Percentiles rank a stretch among this genome's conserved stretches.
Evolutionary conservation across 1,140 invertebrate genomes (phyloP).

Genomic region (Lordiphosa mommai): DNA sequence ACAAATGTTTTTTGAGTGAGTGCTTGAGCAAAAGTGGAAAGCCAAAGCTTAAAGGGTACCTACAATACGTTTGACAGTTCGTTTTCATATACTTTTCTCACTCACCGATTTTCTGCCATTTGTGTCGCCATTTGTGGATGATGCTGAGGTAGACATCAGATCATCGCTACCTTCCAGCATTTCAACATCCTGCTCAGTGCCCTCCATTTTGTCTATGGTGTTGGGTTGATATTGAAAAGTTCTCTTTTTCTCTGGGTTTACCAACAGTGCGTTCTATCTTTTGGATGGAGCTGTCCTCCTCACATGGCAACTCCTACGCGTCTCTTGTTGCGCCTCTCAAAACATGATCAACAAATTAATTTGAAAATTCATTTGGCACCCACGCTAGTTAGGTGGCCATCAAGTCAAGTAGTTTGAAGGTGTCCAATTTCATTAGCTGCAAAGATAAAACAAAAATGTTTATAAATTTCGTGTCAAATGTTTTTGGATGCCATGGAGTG

Average conservation of each 20-base stretch:
- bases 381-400: slow-evolving; percentile 27
- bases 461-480: slow-evolving; percentile 38
- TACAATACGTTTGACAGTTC: too few relatives aligned
- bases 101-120: slow-evolving; percentile 64
- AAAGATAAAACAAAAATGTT: slow-evolving; percentile 44
- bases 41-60: not conserved
- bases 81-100: slow-evolving; percentile 4
- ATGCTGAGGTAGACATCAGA: slow-evolving; percentile 60
- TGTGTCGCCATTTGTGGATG: slow-evolving; percentile 58
- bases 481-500: not conserved
- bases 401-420: slow-evolving; percentile 29
- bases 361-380: slow-evolving; percentile 35
- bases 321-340: slow-evolving; percentile 20
- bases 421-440: slow-evolving; percentile 65
- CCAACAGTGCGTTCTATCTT: slow-evolving; percentile 3
- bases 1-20: slow-evolving; percentile 12
- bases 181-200: slow-evolving; percentile 46
- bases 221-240: slow-evolving; percentile 3
- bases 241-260: slow-evolving; percentile 3
- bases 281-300: slow-evolving; percentile 19
- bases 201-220: slow-evolving; percentile 30
- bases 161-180: slow-evolving; percentile 49
- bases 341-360: slow-evolving; percentile 7
- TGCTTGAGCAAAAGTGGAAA: not conserved
- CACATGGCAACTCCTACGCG: slow-evolving; percentile 58